Evolutionary conservation across 2,888 invertebrate species (phyloP).

Genomic region (Hirudinaria manillensis): DNA sequence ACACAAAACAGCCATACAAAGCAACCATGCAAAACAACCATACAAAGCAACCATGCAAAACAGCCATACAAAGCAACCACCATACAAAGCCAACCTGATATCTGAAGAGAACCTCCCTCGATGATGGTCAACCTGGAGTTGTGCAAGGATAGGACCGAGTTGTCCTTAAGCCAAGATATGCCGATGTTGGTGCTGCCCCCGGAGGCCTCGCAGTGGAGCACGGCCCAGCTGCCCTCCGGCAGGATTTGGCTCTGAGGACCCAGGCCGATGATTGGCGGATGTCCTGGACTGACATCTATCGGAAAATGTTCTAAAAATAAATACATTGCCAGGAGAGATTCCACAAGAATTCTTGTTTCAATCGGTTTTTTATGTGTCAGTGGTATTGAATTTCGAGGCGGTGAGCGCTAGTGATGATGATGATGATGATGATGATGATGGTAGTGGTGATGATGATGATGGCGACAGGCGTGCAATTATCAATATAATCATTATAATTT

Average conservation of each 20-base stretch:
- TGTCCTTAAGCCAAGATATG: constrained; percentile 63
- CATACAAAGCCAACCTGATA: constrained; percentile 27
- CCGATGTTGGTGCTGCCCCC: constrained; percentile 61
- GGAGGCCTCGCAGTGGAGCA: constrained; percentile 72
- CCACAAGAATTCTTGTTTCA: too few relatives aligned
- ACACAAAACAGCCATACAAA: too few relatives aligned
- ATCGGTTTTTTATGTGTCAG: too few relatives aligned
- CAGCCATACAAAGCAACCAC: too few relatives aligned
- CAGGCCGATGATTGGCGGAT: constrained; percentile 77
- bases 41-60: too few relatives aligned
- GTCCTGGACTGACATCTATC: constrained; percentile 48
- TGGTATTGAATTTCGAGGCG: constrained; percentile 28
- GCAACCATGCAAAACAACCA: too few relatives aligned
- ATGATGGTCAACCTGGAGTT: constrained; percentile 33
- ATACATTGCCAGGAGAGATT: too few relatives aligned
- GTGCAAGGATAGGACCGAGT: constrained; percentile 20
- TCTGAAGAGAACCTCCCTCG: constrained; percentile 35
- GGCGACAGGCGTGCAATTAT: neutral
- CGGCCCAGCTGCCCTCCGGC: constrained; percentile 69
- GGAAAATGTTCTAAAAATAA: constrained; percentile 14
- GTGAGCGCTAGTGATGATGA: constrained; percentile 38
- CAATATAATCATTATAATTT: too few relatives aligned
- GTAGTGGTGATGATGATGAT: constrained; percentile 21
- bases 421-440: constrained; percentile 36
- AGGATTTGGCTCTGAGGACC: constrained; percentile 82